Base-by-base conservation (phyloP, 1,140 invertebrate species). In the Drosophila leontia region DNA sequence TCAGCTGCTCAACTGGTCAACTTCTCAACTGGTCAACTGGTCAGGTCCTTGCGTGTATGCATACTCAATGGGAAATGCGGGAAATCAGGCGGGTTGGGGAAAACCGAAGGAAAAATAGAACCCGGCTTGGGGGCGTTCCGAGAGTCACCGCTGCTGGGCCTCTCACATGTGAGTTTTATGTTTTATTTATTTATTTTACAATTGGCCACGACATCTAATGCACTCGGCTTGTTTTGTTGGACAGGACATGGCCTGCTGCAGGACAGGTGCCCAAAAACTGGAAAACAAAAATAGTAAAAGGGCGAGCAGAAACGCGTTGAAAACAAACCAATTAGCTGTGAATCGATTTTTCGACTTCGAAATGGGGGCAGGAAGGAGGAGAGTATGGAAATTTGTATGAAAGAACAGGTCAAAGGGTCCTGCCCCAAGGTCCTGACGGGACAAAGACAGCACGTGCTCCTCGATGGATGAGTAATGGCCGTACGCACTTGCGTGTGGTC, bases 301-400 rank as follows among this genome's bases (percentile, higher is more conserved):
- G 9, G 37, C 5, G 13, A 26, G 0, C 35, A 56, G 37, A 19
- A 50, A 26, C 19, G 29, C 75, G 48, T 50, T 71, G 60, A 71
- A 75, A 82, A 77, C 70, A 68, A 76, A 75, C 48, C 80, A 87
- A 88, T 87, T 87, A 87, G 60, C 50, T 19, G 35, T 19, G 51
- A 79, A 87, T 87, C 83, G 74, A 87, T 87, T 84, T 70, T 87
- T 80, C 77, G 75, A 87, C 57, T 78, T 71, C 71, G 57, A 61
- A 56, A 70, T 50, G 70, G 48, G 63, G 8, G 15, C 48, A 37
- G 3, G 34, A 6, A 29, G 32, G 8, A 13, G 17, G 32, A 11
- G 11, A 15, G 32, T 11, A 19, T 26, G 26, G 17, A 47, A 35
- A 56, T 69, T 65, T 39, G 50, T 61, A 45, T 70, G 59, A 75